Percentiles rank a stretch among this genome's conserved stretches.
phyloP scores from a whole-genome alignment of 2,888 invertebrate genomes.

The Drosophila helvetica region DNA sequence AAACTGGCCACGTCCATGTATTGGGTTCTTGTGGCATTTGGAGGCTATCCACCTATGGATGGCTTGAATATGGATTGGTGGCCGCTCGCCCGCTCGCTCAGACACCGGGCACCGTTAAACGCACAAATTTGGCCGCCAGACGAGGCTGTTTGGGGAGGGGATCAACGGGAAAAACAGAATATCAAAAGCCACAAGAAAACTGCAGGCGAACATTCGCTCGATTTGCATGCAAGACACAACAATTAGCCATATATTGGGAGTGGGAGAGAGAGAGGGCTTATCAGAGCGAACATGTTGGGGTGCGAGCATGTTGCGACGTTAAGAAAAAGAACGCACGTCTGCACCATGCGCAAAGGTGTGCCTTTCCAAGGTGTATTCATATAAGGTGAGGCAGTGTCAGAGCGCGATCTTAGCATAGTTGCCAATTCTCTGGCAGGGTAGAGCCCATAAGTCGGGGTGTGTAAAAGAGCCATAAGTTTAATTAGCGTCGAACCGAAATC shows the following conservation, averaged over 20 bases:
- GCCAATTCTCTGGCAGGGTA: not conserved
- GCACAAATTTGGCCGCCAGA: constrained; percentile 45
- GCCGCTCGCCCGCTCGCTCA: constrained; percentile 43
- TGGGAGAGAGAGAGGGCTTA: not conserved
- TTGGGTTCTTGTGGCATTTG: constrained; percentile 55
- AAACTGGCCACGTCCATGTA: constrained; percentile 43
- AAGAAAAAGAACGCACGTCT: constrained; percentile 14
- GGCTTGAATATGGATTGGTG: constrained; percentile 50
- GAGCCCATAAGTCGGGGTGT: not conserved
- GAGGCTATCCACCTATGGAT: constrained; percentile 51
- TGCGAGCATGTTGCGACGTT: constrained; percentile 30
- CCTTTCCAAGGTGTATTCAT: not conserved
- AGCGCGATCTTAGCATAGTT: not conserved
- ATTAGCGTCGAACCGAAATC: constrained; percentile 22
- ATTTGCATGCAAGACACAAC: constrained; percentile 37
- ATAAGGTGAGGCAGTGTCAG: not conserved
- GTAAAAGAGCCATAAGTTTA: constrained; percentile 17
- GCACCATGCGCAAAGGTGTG: constrained; percentile 3
- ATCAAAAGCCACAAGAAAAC: constrained; percentile 19
- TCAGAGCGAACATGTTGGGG: constrained; percentile 11
- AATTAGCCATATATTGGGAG: constrained; percentile 2
- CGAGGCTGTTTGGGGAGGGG: constrained; percentile 18
- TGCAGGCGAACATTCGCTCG: constrained; percentile 24
- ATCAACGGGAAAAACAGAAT: constrained; percentile 14
- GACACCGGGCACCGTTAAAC: constrained; percentile 58